These are phyloP conservation scores for Beris morrisii DNA, from an alignment of 2,888 invertebrate species.

Conservation along the genomic window DNA sequence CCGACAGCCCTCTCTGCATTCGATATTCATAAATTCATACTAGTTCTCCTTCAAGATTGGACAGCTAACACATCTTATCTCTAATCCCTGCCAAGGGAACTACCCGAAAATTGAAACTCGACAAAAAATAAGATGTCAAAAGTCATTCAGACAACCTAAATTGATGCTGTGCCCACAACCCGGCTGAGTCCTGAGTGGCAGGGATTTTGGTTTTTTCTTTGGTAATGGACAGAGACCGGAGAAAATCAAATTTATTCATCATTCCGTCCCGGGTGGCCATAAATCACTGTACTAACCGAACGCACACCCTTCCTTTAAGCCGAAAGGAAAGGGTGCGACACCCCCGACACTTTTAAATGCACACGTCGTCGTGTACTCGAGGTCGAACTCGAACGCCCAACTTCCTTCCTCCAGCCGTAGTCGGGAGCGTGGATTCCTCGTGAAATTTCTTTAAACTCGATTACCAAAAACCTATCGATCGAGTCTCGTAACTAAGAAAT, in stretches of 20 bases:
- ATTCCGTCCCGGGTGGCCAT: constrained; percentile 15
- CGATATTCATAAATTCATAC: too few relatives aligned
- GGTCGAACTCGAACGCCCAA: constrained; percentile 12
- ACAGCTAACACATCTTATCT: too few relatives aligned
- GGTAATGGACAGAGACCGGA: neutral
- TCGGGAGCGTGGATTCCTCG: constrained; percentile 1
- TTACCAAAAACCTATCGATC: constrained; percentile 2
- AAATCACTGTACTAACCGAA: constrained; percentile 19
- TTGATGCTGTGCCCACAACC: too few relatives aligned
- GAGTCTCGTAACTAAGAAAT: neutral
- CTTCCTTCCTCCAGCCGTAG: constrained; percentile 1
- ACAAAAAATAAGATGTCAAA: too few relatives aligned
- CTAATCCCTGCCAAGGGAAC: too few relatives aligned
- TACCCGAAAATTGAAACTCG: too few relatives aligned
- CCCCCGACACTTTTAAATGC: constrained; percentile 18
- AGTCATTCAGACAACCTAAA: too few relatives aligned
- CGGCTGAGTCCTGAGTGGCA: too few relatives aligned
- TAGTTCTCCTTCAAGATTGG: too few relatives aligned
- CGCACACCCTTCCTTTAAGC: constrained; percentile 9
- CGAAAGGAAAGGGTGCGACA: constrained; percentile 21
- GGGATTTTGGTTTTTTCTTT: too few relatives aligned
- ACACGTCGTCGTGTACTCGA: constrained; percentile 3
- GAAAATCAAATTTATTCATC: constrained; percentile 30
- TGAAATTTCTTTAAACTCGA: constrained; percentile 11
- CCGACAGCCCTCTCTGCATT: neutral